Evolutionary conservation across 2,888 invertebrate genomes (phyloP).

Genomic region (Papilio demoleus): DNA sequence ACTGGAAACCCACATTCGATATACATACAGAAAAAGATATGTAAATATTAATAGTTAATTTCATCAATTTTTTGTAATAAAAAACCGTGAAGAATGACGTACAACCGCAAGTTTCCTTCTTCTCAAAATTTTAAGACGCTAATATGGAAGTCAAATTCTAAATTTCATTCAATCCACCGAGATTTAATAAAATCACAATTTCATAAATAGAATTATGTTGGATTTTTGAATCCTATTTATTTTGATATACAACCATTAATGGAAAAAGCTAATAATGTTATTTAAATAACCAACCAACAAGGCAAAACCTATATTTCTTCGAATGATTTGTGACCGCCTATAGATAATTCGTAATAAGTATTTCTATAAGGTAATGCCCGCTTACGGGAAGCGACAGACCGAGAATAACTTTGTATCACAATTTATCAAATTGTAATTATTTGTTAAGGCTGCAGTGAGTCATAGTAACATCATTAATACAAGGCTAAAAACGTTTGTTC

Average conservation of each 20-base stretch:
- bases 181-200: neutral
- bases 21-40: neutral
- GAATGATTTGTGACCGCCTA: constrained; percentile 5
- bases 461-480: constrained; percentile 29
- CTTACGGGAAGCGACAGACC: constrained; percentile 16
- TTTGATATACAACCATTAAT: neutral
- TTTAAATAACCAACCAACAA: constrained; percentile 9
- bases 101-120: neutral
- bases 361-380: constrained; percentile 11
- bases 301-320: constrained; percentile 9
- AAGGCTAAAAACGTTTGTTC: constrained; percentile 27
- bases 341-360: constrained; percentile 5
- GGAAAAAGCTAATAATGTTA: neutral
- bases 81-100: neutral
- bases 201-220: too few species aligned
- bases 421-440: constrained; percentile 26
- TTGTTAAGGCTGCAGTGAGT: constrained; percentile 18
- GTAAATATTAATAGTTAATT: neutral
- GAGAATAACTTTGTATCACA: constrained; percentile 25
- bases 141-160: too few species aligned
- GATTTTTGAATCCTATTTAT: neutral
- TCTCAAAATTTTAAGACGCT: too few species aligned
- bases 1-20: constrained; percentile 19
- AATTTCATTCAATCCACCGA: too few species aligned
- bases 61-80: neutral